Base-by-base conservation (phyloP, 2,113 vertebrate species). In the Sorex araneus region DNA sequence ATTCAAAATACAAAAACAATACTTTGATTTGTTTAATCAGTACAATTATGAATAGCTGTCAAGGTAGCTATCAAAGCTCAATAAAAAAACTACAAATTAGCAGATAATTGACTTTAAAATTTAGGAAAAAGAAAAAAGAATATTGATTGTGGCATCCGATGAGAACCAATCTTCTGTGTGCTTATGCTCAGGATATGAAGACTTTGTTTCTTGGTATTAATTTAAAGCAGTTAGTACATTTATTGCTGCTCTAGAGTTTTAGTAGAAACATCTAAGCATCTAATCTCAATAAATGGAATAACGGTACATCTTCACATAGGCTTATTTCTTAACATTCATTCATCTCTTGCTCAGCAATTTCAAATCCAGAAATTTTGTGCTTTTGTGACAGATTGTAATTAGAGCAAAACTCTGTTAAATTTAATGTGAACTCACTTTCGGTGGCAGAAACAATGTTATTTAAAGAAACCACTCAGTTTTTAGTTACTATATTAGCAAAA, bases 1-100 rank as follows among this genome's bases (percentile, higher is more conserved):
- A 30, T 83, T 76, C 16, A 82, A 69, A 77, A 25, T 66, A 73
- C 78, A 50, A 84, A 73, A 86, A 71, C 6, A 63, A 40, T 63
- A 84, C 43, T 34, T 78, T 28, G 13, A 50, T 70, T 84, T 54
- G 4, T 43, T 70, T 87, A 45, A 36, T 71, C 2, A 80, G 30
- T 69, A 47, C 16, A 76, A 90, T 74, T 6, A 74, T 36, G 6
- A 87, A 47, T 16, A 93, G 3, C 10, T 87, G n/a, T 28, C 27
- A 78, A 70, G 74, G 13, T 40, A 67, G 7, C 7, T 67, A 87
- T 66, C 15, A 50, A 54, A 84, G 75, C 23, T 47, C 18, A 71
- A 45, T 10, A 54, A 87, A 0, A 50, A 11, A 91, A 83, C 28
- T 47, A 80, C 69, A 27, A 87, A 86, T 7, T 45, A 84, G 78